Base-by-base conservation (phyloP, 2,797 vertebrate genomes). In the Sylvia borin region DNA sequence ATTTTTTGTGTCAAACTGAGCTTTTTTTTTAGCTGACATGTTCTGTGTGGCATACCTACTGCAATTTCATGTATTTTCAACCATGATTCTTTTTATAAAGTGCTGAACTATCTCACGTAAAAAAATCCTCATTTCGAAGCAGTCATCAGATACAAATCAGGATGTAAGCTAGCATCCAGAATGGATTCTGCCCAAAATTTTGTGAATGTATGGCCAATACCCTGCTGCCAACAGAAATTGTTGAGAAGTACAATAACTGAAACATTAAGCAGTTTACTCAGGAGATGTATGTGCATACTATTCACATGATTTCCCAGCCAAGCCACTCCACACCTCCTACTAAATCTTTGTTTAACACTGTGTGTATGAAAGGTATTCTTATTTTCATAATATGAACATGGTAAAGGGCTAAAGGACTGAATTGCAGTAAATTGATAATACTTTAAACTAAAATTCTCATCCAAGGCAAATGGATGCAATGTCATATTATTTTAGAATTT, bases 21-120 rank as follows among this genome's bases (percentile, higher is more conserved):
- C 53, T 90, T 48, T 94, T 96, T 40, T 40, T 96, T 68, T 64
- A 90, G 86, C 87, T 95, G 81, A 85, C 12, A 5, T 96, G 89
- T 85, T 93, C 88, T 67, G 50, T 15, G 85, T 94, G 48, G 77
- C 72, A 87, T 48, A 94, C 61, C 73, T 87, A 58, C 67, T 43
- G 62, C 40, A 64, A 57, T 88, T 61, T 88, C 80, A 91, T 78
- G n/a, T 94, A 62, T 86, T 91, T 93, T 70, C 27, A 75, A 29
- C 27, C 42, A 18, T 60, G 11, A 68, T 84, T 82, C 36, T 91
- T 95, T 92, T 78, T 53, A 90, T 42, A 64, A 94, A 96, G 57
- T 53, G 82, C 80, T 68, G 31, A 68, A 79, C 31, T 87, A 70
- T 16, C 71, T 94, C 24, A 29, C 4, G 15, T 38, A 16, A 88